Base-by-base conservation (phyloP, 2,888 invertebrate genomes). In the Notodonta ziczac region DNA sequence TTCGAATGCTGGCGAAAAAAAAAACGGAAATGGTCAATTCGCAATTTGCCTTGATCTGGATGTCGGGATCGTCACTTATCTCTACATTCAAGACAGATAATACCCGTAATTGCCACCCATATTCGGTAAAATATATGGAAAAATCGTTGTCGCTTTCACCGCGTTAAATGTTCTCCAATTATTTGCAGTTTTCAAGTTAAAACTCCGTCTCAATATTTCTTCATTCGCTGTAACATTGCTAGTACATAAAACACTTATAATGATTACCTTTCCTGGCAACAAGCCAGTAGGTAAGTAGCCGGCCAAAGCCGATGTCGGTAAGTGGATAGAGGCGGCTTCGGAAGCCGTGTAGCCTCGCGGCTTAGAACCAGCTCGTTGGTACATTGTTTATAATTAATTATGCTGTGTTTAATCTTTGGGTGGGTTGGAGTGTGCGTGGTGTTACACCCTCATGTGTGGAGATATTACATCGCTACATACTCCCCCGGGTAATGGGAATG, bases 291-390 rank as follows among this genome's bases (percentile, higher is more conserved):
- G 67, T 80, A 79, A 79, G 82, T 76, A 76, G 70, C 58, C 60
- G 73, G 56, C 65, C 61, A 73, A 83, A 79, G 76, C 81, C 77
- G 63, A 13, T 63, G 61, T 63, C 59, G 59, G 61, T 84, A 84
- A 84, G 79, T 83, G 84, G 84, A 84, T 84, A 69, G 73, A 66
- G 54, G 6, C 54, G 83, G 83, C 83, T 80, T 80, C 78, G n/a
- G 84, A 84, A 84, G 82, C 84, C 84, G 62, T 50, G 65, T 65
- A 73, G 70, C 76, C 77, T 80, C 76, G 72, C 63, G 67, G 63
- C 75, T 76, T 79, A 82, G 76, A 76, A 69, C 80, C 57, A 35
- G 63, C 63, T 58, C 69, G 63, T 66, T 61, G 68, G 67, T 74
- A 66, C 72, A 70, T 69, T 69, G 69, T 78, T 77, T 79, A 78